These are phyloP conservation scores for Dromiciops gliroides DNA, from an alignment of 2,113 vertebrate species.

Conservation along the genomic window DNA sequence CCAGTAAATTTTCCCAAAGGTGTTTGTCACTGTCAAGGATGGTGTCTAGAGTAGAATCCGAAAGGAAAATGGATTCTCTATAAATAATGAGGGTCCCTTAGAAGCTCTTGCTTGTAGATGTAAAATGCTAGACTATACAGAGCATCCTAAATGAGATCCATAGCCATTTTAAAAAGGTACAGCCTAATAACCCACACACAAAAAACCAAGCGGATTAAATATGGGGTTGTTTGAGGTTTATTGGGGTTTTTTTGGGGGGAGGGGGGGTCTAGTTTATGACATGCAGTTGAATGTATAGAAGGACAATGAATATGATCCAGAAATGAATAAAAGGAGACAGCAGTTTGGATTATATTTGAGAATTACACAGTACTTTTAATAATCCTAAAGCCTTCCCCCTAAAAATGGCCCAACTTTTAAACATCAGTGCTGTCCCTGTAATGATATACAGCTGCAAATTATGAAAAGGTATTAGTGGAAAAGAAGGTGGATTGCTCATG, in stretches of 20 bases:
- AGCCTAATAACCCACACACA: neutral
- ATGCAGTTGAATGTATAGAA: neutral
- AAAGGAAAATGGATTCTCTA: neutral
- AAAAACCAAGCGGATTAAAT: neutral
- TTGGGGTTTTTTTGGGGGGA: too few species aligned
- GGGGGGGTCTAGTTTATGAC: neutral
- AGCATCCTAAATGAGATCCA: neutral
- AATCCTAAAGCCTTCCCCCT: neutral
- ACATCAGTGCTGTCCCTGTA: neutral
- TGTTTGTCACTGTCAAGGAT: neutral
- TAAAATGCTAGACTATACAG: neutral
- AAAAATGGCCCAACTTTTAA: neutral
- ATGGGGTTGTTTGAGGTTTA: too few species aligned
- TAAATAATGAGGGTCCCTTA: neutral
- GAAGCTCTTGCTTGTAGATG: neutral
- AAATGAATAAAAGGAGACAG: neutral
- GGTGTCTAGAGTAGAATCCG: neutral
- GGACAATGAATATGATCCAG: neutral
- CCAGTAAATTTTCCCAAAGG: neutral
- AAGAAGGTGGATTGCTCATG: neutral
- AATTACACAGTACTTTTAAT: neutral
- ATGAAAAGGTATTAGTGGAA: neutral
- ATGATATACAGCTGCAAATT: neutral
- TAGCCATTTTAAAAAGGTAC: neutral
- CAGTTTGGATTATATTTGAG: neutral